Evolutionary conservation across 1,140 invertebrate genomes (phyloP), one percentile per base, ranked within the genome.

Genomic region (Trachymyrmex cornetzi): DNA sequence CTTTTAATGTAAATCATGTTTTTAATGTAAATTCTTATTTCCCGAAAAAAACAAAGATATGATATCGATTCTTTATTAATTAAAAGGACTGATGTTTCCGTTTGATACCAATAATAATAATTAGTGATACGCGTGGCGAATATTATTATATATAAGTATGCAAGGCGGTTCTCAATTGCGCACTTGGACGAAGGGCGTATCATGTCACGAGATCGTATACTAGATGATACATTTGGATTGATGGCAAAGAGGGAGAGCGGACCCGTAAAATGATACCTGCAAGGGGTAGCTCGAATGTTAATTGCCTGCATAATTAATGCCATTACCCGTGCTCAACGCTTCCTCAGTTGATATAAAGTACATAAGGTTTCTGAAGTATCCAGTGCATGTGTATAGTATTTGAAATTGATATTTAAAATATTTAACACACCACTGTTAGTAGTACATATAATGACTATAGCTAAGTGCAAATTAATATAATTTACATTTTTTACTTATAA

Each of bases 221-320:
- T 66, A 55, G 88, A 74, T 93, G 92, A 93, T 92, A 91, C 88
- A 88, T 91, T 91, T 92, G 93, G 93, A 94, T 94, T 93, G 93
- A 94, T 94, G 91, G 89, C 79, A 64, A 86, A 87, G 90, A 92
- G 91, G 86, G 87, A 80, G 72, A 74, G n/a, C 19, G 30, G 50
- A 66, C 53, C 71, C 64, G 86, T 92, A 92, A 93, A 94, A 92
- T 85, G 91, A 93, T 93, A 93, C 87, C 89, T 87, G 80, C 75
- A 84, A 75, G 69, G 82, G 87, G 79, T 77, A 87, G 91, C 86
- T 50, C 86, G 84, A 93, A 92, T 93, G 91, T 92, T 94, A 94
- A 94, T 94, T 93, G 92, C 92, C 87, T 93, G 91, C 92, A 94
- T 94, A 94, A 94, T 93, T 92, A 93, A 93, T 93, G 86, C 88